Conservation (phyloP, 2,888 invertebrate genomes). For the Mamestra brassicae region DNA sequence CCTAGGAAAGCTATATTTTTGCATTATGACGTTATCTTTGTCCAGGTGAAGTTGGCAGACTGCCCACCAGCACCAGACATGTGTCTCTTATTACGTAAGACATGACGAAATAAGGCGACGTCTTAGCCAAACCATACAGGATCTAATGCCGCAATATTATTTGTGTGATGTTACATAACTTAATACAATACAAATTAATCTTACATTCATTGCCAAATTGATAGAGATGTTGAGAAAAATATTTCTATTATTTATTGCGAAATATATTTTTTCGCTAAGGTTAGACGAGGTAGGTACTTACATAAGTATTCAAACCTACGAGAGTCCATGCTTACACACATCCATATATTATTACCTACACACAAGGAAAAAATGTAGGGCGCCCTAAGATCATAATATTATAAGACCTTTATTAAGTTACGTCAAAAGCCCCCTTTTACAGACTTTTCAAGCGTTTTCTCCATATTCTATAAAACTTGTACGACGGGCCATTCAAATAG, state of each 20-base stretch:
- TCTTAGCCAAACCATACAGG: background rate
- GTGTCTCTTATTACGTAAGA: conserved; percentile 19
- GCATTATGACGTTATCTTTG: conserved; percentile 8
- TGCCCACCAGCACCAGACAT: conserved; percentile 27
- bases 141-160: background rate
- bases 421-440: background rate
- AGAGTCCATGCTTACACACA: no score
- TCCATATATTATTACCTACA: no score
- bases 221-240: background rate
- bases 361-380: background rate
- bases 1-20: background rate
- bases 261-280: background rate
- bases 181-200: background rate
- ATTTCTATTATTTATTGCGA: background rate
- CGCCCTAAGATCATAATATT: background rate
- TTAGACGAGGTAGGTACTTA: no score
- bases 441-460: conserved; percentile 7
- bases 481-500: background rate
- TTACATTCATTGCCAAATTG: background rate
- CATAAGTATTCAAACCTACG: background rate
- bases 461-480: background rate
- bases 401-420: background rate
- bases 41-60: conserved; percentile 34
- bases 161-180: no score
- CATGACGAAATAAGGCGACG: conserved; percentile 1